Percentiles rank a stretch among this genome's conserved stretches.
Conservation (phyloP, 2,797 vertebrate genomes). For the Spinus pinus region DNA sequence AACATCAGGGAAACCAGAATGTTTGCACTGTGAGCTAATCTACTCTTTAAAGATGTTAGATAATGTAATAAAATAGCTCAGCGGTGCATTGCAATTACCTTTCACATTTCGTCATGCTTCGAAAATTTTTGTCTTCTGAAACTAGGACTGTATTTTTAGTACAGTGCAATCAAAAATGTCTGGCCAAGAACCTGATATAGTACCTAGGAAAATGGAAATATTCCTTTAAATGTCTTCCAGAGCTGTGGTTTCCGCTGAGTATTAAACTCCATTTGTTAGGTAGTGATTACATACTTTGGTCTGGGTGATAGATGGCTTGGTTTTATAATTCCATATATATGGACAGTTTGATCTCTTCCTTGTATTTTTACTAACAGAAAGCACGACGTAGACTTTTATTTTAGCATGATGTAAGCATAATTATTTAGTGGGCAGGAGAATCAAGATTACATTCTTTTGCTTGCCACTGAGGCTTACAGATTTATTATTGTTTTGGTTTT, state of each 20-base stretch:
- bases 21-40: constrained; percentile 62
- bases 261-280: constrained; percentile 28
- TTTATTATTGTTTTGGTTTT: background rate
- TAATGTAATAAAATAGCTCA: constrained; percentile 45
- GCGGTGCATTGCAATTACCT: constrained; percentile 47
- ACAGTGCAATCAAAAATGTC: constrained; percentile 32
- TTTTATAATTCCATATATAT: background rate
- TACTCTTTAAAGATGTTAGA: constrained; percentile 56
- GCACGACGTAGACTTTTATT: background rate
- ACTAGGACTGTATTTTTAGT: constrained; percentile 29
- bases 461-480: background rate
- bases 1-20: constrained; percentile 54
- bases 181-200: constrained; percentile 45
- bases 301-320: constrained; percentile 14
- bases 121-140: constrained; percentile 56
- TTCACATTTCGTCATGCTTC: constrained; percentile 48
- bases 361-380: constrained; percentile 32
- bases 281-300: constrained; percentile 41
- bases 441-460: background rate
- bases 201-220: constrained; percentile 60
- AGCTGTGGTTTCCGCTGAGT: constrained; percentile 25
- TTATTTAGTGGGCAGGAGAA: constrained; percentile 4
- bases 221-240: constrained; percentile 50
- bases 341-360: background rate
- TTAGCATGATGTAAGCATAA: constrained; percentile 24